Evolutionary conservation across 92 coral and sea anemone genomes (phyloP).

Genomic region (Porites evermanni): DNA sequence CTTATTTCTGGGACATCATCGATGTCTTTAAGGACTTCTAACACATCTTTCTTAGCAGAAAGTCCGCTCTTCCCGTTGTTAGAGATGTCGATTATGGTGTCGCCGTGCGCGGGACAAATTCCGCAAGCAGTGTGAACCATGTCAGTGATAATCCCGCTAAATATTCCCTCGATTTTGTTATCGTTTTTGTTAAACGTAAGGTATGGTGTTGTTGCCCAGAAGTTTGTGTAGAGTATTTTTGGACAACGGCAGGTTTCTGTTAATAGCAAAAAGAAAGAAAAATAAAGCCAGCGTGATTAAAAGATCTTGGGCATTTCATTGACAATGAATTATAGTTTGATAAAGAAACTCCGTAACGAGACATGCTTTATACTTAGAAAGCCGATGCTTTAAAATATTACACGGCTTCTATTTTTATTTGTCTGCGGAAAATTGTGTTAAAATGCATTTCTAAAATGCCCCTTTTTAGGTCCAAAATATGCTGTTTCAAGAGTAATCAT

Average conservation of each 20-base stretch:
- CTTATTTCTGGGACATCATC: constrained; percentile 73
- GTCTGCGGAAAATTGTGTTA: no score
- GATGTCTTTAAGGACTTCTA: constrained; percentile 63
- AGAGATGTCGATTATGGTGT: constrained; percentile 36
- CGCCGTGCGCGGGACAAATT: constrained; percentile 73
- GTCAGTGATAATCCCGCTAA: constrained; percentile 43
- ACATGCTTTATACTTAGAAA: no score
- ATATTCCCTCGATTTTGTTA: constrained; percentile 64
- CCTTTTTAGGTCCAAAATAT: no score
- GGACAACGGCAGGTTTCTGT: constrained; percentile 88
- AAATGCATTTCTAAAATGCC: no score
- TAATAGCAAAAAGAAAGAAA: background rate
- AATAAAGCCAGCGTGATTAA: background rate
- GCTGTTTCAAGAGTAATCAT: no score
- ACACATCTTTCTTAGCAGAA: constrained; percentile 41
- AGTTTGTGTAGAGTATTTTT: constrained; percentile 70
- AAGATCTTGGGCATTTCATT: background rate
- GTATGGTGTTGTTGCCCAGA: constrained; percentile 81
- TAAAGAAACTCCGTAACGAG: no score
- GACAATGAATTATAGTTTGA: no score
- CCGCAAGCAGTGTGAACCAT: constrained; percentile 74
- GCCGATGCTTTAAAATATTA: no score
- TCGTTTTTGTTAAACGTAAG: constrained; percentile 25
- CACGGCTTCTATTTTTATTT: no score
- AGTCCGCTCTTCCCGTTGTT: constrained; percentile 44